Evolutionary conservation across 2,797 vertebrate genomes (phyloP), one percentile per base, ranked within the genome.

Genomic region (Sebastes diploproa): DNA sequence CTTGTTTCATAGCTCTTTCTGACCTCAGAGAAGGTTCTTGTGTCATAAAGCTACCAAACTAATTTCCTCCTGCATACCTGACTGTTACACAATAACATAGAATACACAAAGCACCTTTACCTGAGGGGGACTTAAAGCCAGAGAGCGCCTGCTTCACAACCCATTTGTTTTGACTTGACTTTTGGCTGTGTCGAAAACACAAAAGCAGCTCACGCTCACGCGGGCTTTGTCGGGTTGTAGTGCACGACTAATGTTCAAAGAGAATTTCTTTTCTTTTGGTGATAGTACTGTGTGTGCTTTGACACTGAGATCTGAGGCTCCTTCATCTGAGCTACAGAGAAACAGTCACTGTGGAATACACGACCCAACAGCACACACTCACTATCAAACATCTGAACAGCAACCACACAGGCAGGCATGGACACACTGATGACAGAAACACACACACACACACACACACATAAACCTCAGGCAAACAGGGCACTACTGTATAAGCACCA

Each of bases 261-360:
- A 75, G 50, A 72, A 55, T 75, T 61, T 60, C 10, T 69, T 75
- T 65, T 77, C 60, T 77, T 77, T 70, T 63, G 46, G 70, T 80
- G 64, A 70, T 50, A 20, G 54, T 23, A 3, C 46, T 63, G 46
- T 23, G n/a, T 69, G 78, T 58, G 69, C 71, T 81, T 29, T 77
- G 69, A 66, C 75, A 61, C 62, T 8, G 27, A 85, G 75, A 83
- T 89, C 70, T 84, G 68, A 84, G 71, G 66, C 29, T 54, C 46
- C 72, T 77, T 78, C 80, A 78, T 79, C 77, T 72, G 64, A 16
- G 61, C 50, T 68, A 59, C 79, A 63, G 25, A 80, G 73, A 77
- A 71, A 62, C 74, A 50, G 30, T 7, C 64, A 25, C 68, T 27
- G 52, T 36, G 59, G 63, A 73, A 61, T 18, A 74, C 68, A 54